Conservation (phyloP, 2,888 invertebrate genomes). For the Philereme transversata region DNA sequence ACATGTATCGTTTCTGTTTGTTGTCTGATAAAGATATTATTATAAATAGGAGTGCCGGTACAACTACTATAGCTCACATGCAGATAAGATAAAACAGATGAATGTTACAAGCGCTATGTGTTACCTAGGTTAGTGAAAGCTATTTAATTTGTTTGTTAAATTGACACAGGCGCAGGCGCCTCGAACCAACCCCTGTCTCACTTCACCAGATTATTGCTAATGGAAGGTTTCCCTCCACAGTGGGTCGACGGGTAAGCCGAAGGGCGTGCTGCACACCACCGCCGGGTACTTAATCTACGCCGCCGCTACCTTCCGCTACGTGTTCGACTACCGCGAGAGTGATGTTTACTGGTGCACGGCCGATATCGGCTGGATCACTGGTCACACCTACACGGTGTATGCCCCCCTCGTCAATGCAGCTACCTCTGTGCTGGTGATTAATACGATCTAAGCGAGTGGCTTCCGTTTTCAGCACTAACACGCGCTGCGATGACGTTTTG, state of each 20-base stretch:
- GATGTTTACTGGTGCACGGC: slow-evolving; percentile 98
- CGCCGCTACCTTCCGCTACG: slow-evolving; percentile 96
- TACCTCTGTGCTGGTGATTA: slow-evolving; percentile 94
- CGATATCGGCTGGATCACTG: slow-evolving; percentile 98
- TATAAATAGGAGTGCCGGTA: no score
- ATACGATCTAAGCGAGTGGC: slow-evolving; percentile 12
- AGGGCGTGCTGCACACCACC: slow-evolving; percentile 97
- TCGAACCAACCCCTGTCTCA: background rate
- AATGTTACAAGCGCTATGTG: no score
- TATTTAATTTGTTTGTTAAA: no score
- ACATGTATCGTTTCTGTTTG: no score
- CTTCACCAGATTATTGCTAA: slow-evolving; percentile 38
- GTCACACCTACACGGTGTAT: slow-evolving; percentile 96
- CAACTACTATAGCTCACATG: no score
- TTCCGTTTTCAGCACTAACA: slow-evolving; percentile 18
- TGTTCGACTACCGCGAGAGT: slow-evolving; percentile 94
- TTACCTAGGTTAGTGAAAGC: no score
- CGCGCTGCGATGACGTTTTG: background rate
- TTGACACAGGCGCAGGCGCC: no score
- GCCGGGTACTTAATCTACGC: slow-evolving; percentile 98
- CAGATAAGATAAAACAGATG: no score
- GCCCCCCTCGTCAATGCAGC: slow-evolving; percentile 97
- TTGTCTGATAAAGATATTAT: no score
- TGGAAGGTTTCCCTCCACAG: slow-evolving; percentile 58
- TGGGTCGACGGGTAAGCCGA: slow-evolving; percentile 98